Conservation (phyloP, 30 jellyfish, hydroid and myxozoan genomes). For the Catostylus mosaicus region DNA sequence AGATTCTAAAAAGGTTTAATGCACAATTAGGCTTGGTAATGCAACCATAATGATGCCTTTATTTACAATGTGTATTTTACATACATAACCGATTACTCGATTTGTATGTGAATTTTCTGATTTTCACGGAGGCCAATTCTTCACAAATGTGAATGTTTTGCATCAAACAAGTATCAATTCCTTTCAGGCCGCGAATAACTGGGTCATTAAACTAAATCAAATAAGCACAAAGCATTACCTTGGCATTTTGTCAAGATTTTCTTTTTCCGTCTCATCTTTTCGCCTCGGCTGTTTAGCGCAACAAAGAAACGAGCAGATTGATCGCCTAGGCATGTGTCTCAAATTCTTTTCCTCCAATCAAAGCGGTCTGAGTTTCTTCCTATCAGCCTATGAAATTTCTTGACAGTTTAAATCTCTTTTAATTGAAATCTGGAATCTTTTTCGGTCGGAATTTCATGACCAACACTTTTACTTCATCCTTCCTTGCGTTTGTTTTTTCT, state of each 20-base stretch:
- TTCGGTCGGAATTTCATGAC: background rate
- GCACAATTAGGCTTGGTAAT: no score
- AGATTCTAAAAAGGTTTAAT: no score
- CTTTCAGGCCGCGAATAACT: no score
- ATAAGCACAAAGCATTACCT: background rate
- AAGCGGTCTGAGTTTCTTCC: background rate
- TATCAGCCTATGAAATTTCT: background rate
- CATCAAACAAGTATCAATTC: no score
- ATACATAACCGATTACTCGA: no score
- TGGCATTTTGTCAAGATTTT: conserved; percentile 38
- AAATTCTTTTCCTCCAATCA: background rate
- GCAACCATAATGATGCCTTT: no score
- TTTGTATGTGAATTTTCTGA: no score
- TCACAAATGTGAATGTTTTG: no score
- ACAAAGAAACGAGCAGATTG: conserved; percentile 24
- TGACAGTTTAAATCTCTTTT: background rate
- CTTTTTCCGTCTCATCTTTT: conserved; percentile 30
- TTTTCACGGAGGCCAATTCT: no score
- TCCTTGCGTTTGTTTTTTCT: conserved; percentile 16
- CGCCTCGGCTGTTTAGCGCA: conserved; percentile 16
- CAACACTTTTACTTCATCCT: background rate
- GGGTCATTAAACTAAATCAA: no score
- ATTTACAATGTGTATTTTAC: no score
- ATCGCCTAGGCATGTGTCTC: conserved; percentile 5
- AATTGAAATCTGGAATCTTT: background rate